Percentiles rank a stretch among this genome's conserved stretches.
Conservation (phyloP, 2,888 invertebrate genomes). For the Lottia gigantea region DNA sequence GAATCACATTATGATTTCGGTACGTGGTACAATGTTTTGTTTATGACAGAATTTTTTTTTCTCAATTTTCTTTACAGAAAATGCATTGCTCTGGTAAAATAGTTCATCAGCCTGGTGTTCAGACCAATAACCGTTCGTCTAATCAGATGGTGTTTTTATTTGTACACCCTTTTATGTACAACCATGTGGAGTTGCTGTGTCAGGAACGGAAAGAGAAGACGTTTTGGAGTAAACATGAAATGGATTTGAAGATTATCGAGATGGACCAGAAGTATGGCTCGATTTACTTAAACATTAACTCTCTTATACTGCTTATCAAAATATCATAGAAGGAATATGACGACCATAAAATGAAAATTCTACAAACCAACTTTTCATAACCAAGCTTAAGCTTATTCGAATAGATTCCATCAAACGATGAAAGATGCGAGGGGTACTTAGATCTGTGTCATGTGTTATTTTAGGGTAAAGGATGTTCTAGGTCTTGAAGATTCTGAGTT, state of each 20-base stretch:
- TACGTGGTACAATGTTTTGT: background rate
- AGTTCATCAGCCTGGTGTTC: constrained; percentile 31
- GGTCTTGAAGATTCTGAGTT: constrained; percentile 47
- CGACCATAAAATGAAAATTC: too few species aligned
- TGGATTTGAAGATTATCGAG: constrained; percentile 52
- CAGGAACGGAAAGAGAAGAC: constrained; percentile 40
- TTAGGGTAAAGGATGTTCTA: constrained; percentile 40
- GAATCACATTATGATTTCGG: background rate
- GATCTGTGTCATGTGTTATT: constrained; percentile 8
- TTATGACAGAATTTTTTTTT: background rate
- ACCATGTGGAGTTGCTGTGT: constrained; percentile 36
- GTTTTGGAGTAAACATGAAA: constrained; percentile 62
- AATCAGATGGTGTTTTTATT: constrained; percentile 45
- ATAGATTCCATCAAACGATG: too few species aligned
- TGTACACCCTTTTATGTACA: constrained; percentile 53
- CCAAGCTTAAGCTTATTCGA: too few species aligned
- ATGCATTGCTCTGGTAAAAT: constrained; percentile 55
- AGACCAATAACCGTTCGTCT: constrained; percentile 32
- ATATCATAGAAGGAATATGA: too few species aligned
- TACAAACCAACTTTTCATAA: too few species aligned
- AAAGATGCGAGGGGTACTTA: too few species aligned
- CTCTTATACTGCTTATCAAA: too few species aligned
- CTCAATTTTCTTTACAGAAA: constrained; percentile 41
- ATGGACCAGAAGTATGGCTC: constrained; percentile 49
- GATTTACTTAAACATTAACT: too few species aligned